Evolutionary conservation across 1,140 invertebrate genomes (phyloP).

Genomic region (Cyclina sinensis): DNA sequence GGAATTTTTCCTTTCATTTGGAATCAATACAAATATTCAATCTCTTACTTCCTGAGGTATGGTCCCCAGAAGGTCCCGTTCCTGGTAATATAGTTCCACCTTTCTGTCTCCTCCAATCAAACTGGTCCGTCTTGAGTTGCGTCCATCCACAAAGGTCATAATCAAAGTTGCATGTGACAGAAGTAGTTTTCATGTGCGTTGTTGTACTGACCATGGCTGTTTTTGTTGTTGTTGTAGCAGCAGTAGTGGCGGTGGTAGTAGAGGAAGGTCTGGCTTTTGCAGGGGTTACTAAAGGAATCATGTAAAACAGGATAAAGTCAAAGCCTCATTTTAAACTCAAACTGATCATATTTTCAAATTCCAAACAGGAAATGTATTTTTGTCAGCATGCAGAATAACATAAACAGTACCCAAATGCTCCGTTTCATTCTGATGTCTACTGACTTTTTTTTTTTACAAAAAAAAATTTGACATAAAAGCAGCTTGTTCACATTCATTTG

Average conservation of each 20-base stretch:
- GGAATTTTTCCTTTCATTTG: too few relatives aligned
- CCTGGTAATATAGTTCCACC: slow-evolving; percentile 87
- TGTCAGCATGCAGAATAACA: too few relatives aligned
- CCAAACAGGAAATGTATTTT: too few relatives aligned
- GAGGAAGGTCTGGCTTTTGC: slow-evolving; percentile 54
- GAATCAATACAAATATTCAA: too few relatives aligned
- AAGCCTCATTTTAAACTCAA: too few relatives aligned
- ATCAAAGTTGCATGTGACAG: slow-evolving; percentile 91
- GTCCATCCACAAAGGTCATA: slow-evolving; percentile 91
- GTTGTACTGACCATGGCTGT: slow-evolving; percentile 42
- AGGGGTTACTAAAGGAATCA: slow-evolving; percentile 65
- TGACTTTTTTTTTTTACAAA: too few relatives aligned
- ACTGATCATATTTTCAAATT: too few relatives aligned
- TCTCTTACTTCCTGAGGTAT: slow-evolving; percentile 75
- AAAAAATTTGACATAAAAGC: too few relatives aligned
- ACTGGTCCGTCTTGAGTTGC: slow-evolving; percentile 91
- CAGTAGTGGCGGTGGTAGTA: slow-evolving; percentile 30
- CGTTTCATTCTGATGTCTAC: too few relatives aligned
- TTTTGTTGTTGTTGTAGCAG: slow-evolving; percentile 57
- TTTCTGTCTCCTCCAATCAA: slow-evolving; percentile 91
- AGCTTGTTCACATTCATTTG: too few relatives aligned
- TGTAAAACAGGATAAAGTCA: too few relatives aligned
- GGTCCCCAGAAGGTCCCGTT: slow-evolving; percentile 77
- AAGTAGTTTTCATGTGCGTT: slow-evolving; percentile 18
- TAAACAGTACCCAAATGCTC: too few relatives aligned